A percentile compares a stretch with the other conserved stretches of the same genome.
Conservation (phyloP, 2,113 vertebrate species). For the Zosterops lateralis region DNA sequence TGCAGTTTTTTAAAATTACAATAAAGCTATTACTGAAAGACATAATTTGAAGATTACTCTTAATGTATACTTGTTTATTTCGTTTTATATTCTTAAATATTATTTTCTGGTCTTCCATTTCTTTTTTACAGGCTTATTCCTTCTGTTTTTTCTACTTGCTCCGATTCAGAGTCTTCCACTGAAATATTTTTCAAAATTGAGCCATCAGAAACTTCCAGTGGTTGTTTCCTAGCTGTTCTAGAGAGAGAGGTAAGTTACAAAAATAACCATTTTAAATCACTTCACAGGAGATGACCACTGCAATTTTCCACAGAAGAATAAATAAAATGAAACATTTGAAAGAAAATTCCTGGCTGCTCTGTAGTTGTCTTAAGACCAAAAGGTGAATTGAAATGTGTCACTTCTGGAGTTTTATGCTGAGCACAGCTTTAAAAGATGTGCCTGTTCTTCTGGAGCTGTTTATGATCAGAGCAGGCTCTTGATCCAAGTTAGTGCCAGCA, state of each 20-base stretch:
- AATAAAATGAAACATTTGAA: background rate
- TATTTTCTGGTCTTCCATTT: background rate
- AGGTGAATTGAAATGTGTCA: background rate
- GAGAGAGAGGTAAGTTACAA: constrained; percentile 78
- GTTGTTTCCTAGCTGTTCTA: constrained; percentile 88
- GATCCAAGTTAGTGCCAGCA: background rate
- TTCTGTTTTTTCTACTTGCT: constrained; percentile 73
- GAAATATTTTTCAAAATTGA: constrained; percentile 81
- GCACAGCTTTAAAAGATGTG: background rate
- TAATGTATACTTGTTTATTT: background rate
- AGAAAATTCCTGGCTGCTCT: background rate
- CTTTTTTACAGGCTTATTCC: constrained; percentile 71
- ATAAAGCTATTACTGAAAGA: background rate
- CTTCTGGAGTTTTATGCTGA: background rate
- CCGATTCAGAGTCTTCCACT: constrained; percentile 28
- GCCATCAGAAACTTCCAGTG: constrained; percentile 81
- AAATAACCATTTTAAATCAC: background rate
- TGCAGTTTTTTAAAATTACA: background rate
- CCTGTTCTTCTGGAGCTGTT: background rate
- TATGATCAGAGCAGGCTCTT: background rate
- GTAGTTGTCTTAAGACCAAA: background rate
- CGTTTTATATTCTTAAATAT: background rate
- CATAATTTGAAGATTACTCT: background rate
- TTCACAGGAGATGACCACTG: background rate
- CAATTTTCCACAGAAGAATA: background rate